Conservation (phyloP, 2,888 invertebrate genomes). For the Nomada ruficornis region DNA sequence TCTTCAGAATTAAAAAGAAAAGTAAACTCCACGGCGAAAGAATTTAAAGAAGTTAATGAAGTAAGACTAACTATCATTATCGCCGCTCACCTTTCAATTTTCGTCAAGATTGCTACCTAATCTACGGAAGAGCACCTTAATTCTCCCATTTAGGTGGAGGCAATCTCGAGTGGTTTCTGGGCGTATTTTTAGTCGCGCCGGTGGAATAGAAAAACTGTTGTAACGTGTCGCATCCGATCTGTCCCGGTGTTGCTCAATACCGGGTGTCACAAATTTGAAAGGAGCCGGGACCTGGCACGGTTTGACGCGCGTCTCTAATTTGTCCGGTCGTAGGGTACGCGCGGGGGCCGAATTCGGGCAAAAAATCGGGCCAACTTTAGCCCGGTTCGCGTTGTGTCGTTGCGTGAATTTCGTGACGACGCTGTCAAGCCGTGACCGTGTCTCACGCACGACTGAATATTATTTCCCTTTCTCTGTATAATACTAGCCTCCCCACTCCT, state of each 20-base stretch:
- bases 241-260: slow-evolving; percentile 64
- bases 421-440: slow-evolving; percentile 54
- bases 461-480: slow-evolving; percentile 30
- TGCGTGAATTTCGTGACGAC: slow-evolving; percentile 47
- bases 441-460: slow-evolving; percentile 44
- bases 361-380: slow-evolving; percentile 31
- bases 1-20: no score
- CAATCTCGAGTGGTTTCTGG: slow-evolving; percentile 13
- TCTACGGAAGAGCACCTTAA: not conserved
- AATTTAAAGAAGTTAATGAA: not conserved
- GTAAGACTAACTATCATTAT: not conserved
- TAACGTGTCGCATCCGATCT: slow-evolving; percentile 48
- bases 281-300: slow-evolving; percentile 64
- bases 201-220: slow-evolving; percentile 42
- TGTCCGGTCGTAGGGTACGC: slow-evolving; percentile 62
- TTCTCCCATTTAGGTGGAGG: not conserved
- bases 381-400: slow-evolving; percentile 28
- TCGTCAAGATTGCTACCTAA: not conserved
- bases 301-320: slow-evolving; percentile 77
- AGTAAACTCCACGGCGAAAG: no score
- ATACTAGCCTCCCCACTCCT: no score
- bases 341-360: slow-evolving; percentile 43
- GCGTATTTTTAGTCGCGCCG: slow-evolving; percentile 41
- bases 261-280: slow-evolving; percentile 72
- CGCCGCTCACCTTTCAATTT: not conserved